Evolutionary conservation across 2,113 vertebrate genomes (phyloP).

Genomic region (Lepisosteus osseus): DNA sequence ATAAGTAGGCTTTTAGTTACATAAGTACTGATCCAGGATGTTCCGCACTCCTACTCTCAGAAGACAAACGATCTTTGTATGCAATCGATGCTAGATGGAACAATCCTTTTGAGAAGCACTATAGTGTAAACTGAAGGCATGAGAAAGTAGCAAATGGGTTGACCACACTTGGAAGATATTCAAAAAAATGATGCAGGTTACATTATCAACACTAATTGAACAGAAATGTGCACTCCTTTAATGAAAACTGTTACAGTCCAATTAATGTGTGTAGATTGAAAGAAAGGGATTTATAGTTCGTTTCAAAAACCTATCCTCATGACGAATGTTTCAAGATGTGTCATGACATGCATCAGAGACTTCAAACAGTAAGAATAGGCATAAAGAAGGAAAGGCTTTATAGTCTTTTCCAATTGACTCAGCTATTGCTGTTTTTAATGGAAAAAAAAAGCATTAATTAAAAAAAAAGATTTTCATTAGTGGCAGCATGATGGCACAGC

Average conservation of each 20-base stretch:
- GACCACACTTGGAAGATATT: slow-evolving; percentile 43
- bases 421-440: too few relatives aligned
- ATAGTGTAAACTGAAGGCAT: slow-evolving; percentile 51
- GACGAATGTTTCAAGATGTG: slow-evolving; percentile 45
- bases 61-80: slow-evolving; percentile 53
- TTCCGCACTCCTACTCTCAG: slow-evolving; percentile 21
- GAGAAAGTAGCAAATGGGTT: slow-evolving; percentile 33
- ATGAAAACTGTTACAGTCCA: slow-evolving; percentile 53
- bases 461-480: too few relatives aligned
- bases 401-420: too few relatives aligned
- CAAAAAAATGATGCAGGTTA: slow-evolving; percentile 43
- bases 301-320: slow-evolving; percentile 31
- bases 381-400: slow-evolving; percentile 30
- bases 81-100: slow-evolving; percentile 52
- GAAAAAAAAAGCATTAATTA: too few relatives aligned
- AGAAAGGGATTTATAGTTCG: slow-evolving; percentile 54
- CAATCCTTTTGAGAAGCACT: slow-evolving; percentile 43
- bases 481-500: too few relatives aligned
- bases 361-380: slow-evolving; percentile 47
- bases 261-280: slow-evolving; percentile 57
- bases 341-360: slow-evolving; percentile 48
- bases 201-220: slow-evolving; percentile 31
- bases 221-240: slow-evolving; percentile 17
- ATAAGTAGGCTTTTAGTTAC: slow-evolving; percentile 54
- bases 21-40: slow-evolving; percentile 33